Evolutionary conservation across 2,113 vertebrate genomes (phyloP), one percentile per base, ranked within the genome.

Genomic region (Mixornis gularis): DNA sequence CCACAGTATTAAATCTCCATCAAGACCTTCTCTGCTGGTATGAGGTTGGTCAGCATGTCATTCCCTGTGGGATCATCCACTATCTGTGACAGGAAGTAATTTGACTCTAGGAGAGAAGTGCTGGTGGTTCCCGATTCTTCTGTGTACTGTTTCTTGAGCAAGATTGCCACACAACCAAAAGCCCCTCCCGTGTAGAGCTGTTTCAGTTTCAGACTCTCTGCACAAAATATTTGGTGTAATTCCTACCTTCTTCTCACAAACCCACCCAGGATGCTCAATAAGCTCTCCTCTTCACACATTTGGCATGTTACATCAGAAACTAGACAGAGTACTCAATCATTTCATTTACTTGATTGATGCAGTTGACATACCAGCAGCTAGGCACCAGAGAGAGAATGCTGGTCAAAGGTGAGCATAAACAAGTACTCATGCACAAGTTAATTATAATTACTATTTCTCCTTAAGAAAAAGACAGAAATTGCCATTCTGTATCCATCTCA

Each of bases 181-280:
- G 3, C 17, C 5, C 4, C 22, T 24, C 14, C 7, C 14, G 6
- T 1, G 8, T 3, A 70, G 17, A 20, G 3, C 6, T 58, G n/a
- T 14, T 87, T 13, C 19, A 58, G 7, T 49, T 65, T 60, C 41
- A 78, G 51, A 13, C 20, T 68, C 5, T 58, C 64, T 83, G 24
- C n/a, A 16, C 7, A 32, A 21, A 14, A 34, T 4, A 17, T 60
- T 78, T 73, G 40, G 16, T 40, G 12, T 21, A 40, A 69, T 30
- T 55, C 20, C 9, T 16, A 17, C 19, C 5, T 66, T 70, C 36
- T 63, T 36, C 29, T 71, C 49, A 60, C 29, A 55, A 59, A 58
- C 2, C 3, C 4, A 3, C 18, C 29, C n/a, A 40, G n/a, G 25
- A 52, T 46, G 4, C 1, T 68, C 34, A 26, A 15, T 27, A 55